Conservation (phyloP, 1,140 invertebrate genomes). For the Zaprionus africanus region DNA sequence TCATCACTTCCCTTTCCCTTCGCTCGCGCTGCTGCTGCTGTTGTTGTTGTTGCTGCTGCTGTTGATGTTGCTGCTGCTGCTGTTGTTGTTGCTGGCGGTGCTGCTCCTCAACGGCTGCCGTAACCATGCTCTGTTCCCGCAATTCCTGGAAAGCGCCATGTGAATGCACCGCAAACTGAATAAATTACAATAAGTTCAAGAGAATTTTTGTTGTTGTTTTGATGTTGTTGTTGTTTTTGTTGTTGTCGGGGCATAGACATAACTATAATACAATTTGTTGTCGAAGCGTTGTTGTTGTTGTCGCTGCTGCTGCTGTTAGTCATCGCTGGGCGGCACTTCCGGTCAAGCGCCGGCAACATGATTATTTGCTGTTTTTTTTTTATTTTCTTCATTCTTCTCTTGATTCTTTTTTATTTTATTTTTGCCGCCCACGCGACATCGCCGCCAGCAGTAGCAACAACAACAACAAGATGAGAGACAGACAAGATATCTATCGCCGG, state of each 20-base stretch:
- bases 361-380: conserved; percentile 39
- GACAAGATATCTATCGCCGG: background rate
- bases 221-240: conserved; percentile 16
- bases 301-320: conserved; percentile 24
- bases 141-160: conserved; percentile 88
- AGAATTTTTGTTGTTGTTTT: conserved; percentile 51
- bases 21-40: conserved; percentile 85
- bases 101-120: conserved; percentile 88
- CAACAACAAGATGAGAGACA: conserved; percentile 8
- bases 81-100: conserved; percentile 86
- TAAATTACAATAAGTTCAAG: conserved; percentile 74
- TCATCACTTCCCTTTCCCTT: conserved; percentile 87
- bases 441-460: conserved; percentile 24
- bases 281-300: conserved; percentile 19
- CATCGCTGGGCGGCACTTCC: conserved; percentile 50
- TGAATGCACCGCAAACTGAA: conserved; percentile 84
- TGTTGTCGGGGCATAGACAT: conserved; percentile 26
- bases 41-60: conserved; percentile 87
- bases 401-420: conserved; percentile 28
- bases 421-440: conserved; percentile 45
- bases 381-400: conserved; percentile 5
- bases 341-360: conserved; percentile 41
- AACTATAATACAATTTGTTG: conserved; percentile 21
- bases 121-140: conserved; percentile 92
- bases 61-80: conserved; percentile 85